phyloP scores from a whole-genome alignment of 2,113 vertebrate species.

The Caracal caracal region DNA sequence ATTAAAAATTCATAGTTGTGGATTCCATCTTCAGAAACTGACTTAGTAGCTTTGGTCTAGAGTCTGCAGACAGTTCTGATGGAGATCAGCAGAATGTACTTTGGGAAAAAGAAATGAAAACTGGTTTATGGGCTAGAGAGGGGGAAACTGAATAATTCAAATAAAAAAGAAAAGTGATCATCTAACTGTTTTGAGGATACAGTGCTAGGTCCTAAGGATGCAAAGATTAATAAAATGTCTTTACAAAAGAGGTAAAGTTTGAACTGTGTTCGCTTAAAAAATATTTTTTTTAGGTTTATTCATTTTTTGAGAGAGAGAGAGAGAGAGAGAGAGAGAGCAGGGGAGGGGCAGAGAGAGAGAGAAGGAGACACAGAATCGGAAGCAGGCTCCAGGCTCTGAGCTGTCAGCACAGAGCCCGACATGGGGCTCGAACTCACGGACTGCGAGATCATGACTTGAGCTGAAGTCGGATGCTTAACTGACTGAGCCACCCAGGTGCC shows the following conservation, averaged over 20 bases:
- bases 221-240: not conserved
- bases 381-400: too few species aligned
- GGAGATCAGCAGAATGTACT: not conserved
- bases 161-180: not conserved
- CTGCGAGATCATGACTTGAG: too few species aligned
- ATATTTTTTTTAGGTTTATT: too few species aligned
- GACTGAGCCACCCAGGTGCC: too few species aligned
- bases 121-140: not conserved
- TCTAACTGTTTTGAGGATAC: not conserved
- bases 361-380: too few species aligned
- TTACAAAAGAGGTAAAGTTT: not conserved
- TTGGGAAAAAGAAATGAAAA: not conserved
- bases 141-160: not conserved
- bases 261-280: not conserved
- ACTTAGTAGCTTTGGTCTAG: not conserved
- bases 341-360: too few species aligned
- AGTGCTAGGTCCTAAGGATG: not conserved
- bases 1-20: not conserved
- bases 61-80: not conserved
- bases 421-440: too few species aligned
- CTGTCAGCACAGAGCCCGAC: too few species aligned
- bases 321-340: too few species aligned
- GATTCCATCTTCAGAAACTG: not conserved
- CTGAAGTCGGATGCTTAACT: too few species aligned
- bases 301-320: too few species aligned